Percentiles rank a stretch among this genome's conserved stretches.
Conservation (phyloP, 2,888 invertebrate genomes). For the Camponotus fellah region DNA sequence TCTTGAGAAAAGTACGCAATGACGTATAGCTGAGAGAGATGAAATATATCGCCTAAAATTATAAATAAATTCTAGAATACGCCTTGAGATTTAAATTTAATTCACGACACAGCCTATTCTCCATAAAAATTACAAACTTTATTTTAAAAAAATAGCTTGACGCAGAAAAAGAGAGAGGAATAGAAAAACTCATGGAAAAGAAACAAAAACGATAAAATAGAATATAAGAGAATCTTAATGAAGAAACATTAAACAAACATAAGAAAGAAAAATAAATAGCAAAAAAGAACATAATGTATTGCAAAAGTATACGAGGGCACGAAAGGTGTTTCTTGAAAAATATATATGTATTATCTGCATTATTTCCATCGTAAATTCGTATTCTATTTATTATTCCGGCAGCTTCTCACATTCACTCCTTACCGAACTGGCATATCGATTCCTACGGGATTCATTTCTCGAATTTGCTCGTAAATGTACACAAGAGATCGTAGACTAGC, state of each 20-base stretch:
- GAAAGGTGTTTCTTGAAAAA: background rate
- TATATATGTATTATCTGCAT: constrained; percentile 3
- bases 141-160: background rate
- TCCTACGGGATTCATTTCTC: constrained; percentile 61
- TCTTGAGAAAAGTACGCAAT: background rate
- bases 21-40: background rate
- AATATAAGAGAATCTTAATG: background rate
- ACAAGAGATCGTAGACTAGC: constrained; percentile 44
- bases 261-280: background rate
- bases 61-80: background rate
- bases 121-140: background rate
- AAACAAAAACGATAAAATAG: background rate
- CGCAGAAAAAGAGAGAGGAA: background rate
- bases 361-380: constrained; percentile 45
- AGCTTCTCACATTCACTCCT: constrained; percentile 51
- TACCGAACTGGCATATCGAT: constrained; percentile 48
- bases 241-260: background rate
- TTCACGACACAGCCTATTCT: background rate
- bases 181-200: background rate
- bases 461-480: constrained; percentile 63
- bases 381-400: constrained; percentile 61
- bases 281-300: background rate
- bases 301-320: background rate
- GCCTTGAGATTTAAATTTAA: constrained; percentile 27
- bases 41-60: background rate